A percentile compares a stretch with the other conserved stretches of the same genome.
phyloP scores from a whole-genome alignment of 2,797 vertebrate genomes.

The Salarias fasciatus region DNA sequence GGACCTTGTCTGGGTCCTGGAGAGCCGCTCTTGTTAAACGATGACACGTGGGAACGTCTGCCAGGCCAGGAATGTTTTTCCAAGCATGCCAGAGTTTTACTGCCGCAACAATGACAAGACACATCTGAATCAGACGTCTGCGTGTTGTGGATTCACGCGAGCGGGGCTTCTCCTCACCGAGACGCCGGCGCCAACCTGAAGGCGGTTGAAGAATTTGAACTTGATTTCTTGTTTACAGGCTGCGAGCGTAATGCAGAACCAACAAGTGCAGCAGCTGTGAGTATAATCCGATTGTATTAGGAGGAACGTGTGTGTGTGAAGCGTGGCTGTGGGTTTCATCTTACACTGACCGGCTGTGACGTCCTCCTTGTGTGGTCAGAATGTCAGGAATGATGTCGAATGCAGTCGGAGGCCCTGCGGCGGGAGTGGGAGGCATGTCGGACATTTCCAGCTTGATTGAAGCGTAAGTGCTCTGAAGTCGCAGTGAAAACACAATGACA shows the following conservation, averaged over 20 bases:
- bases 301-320: no score
- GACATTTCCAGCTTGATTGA: conserved; percentile 98
- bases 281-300: conserved; percentile 55
- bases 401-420: conserved; percentile 92
- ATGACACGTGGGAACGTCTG: conserved; percentile 30
- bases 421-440: conserved; percentile 93
- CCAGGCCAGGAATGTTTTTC: conserved; percentile 23
- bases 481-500: no score
- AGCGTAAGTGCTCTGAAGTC: conserved; percentile 84
- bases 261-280: conserved; percentile 98
- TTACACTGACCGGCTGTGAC: conserved; percentile 7
- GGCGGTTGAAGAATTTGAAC: not conserved
- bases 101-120: conserved; percentile 16
- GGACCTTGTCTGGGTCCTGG: not conserved
- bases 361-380: conserved; percentile 71
- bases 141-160: no score
- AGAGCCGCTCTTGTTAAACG: conserved; percentile 28
- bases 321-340: no score
- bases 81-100: conserved; percentile 31
- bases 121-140: conserved; percentile 26
- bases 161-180: no score
- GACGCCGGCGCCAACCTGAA: no score
- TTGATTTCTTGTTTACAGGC: conserved; percentile 84
- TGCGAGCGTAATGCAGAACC: conserved; percentile 98
- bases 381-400: conserved; percentile 99